Evolutionary conservation across 2,888 invertebrate species (phyloP).

Genomic region (Lordiphosa fenestrarum): DNA sequence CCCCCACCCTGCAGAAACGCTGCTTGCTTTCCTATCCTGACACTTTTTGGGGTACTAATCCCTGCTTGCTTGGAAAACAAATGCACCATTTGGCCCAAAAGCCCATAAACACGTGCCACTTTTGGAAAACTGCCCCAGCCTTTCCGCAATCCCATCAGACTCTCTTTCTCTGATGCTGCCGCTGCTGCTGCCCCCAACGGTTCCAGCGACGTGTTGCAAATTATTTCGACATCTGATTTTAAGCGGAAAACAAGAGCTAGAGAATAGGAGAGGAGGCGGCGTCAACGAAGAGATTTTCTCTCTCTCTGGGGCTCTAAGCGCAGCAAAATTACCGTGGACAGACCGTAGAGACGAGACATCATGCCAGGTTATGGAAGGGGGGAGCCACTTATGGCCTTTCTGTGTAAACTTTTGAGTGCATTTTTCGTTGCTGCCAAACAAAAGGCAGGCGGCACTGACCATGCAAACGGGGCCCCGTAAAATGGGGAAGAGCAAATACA

Average conservation of each 20-base stretch:
- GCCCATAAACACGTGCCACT: constrained; percentile 70
- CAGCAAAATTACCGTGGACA: constrained; percentile 69
- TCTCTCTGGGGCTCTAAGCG: constrained; percentile 57
- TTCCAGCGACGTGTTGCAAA: constrained; percentile 72
- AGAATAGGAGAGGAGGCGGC: constrained; percentile 12
- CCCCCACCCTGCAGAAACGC: neutral
- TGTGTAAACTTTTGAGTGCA: constrained; percentile 74
- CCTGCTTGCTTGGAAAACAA: constrained; percentile 40
- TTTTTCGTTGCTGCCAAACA: constrained; percentile 71
- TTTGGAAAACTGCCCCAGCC: constrained; percentile 21
- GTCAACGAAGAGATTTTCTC: constrained; percentile 36
- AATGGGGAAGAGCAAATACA: constrained; percentile 18
- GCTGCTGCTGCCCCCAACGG: constrained; percentile 39
- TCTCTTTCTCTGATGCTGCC: neutral
- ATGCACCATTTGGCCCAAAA: constrained; percentile 43
- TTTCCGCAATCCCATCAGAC: neutral
- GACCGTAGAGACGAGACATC: constrained; percentile 31
- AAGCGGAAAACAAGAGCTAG: constrained; percentile 79
- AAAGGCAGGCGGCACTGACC: constrained; percentile 46
- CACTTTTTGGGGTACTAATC: constrained; percentile 23
- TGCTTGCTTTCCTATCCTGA: neutral
- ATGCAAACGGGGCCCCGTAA: constrained; percentile 29
- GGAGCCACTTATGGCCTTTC: constrained; percentile 68
- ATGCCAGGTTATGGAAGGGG: constrained; percentile 8
- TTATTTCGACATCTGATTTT: constrained; percentile 80